Evolutionary conservation across 2,113 vertebrate species (phyloP).

Genomic region (Hymenochirus boettgeri): DNA sequence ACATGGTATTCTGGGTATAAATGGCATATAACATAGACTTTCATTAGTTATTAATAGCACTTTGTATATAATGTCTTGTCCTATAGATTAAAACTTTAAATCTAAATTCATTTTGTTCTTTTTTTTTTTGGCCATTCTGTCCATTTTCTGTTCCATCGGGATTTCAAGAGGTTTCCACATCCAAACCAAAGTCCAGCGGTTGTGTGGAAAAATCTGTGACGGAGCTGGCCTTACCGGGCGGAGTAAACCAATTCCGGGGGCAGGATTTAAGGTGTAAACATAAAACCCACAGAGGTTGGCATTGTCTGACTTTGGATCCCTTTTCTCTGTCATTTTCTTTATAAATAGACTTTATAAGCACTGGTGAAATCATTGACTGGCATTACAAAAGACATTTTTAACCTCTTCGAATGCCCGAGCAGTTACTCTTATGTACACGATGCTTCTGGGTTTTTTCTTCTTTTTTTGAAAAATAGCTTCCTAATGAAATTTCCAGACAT

Average conservation of each 20-base stretch:
- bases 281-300: slow-evolving; percentile 17
- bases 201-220: slow-evolving; percentile 34
- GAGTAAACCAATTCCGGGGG: slow-evolving; percentile 24
- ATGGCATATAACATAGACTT: too few relatives aligned
- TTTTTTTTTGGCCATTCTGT: too few relatives aligned
- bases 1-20: too few relatives aligned
- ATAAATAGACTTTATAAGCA: slow-evolving; percentile 38
- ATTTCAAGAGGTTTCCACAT: slow-evolving; percentile 15
- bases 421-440: not conserved
- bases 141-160: slow-evolving; percentile 12
- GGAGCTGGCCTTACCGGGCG: slow-evolving; percentile 5
- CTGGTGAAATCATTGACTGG: not conserved
- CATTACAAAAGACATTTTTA: not conserved
- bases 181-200: slow-evolving; percentile 11
- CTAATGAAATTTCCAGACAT: too few relatives aligned
- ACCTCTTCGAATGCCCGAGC: not conserved
- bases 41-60: too few relatives aligned
- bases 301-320: slow-evolving; percentile 3
- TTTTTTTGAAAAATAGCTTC: not conserved
- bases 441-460: not conserved
- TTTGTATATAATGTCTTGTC: too few relatives aligned
- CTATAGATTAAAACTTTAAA: too few relatives aligned
- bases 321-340: slow-evolving; percentile 21
- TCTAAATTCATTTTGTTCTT: too few relatives aligned
- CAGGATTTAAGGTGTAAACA: not conserved